Base-by-base conservation (phyloP, 2,797 vertebrate genomes). In the Helostoma temminkii region DNA sequence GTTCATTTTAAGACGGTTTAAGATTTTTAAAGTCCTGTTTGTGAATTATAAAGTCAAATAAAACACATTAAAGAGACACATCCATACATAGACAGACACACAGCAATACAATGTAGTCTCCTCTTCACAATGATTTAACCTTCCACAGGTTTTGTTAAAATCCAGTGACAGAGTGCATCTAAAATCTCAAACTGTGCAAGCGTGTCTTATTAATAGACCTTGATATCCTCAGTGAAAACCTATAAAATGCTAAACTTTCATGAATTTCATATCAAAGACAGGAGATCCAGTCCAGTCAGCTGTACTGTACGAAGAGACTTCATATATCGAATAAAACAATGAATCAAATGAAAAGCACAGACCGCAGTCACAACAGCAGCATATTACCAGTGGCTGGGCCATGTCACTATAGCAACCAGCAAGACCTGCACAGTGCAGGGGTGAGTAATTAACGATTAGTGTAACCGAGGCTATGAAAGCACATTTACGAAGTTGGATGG, bases 401-500 rank as follows among this genome's bases (percentile, higher is more conserved):
- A n/a, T n/a, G 81, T 91, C 89, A 74, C 81, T 76, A 75, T 81
- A 71, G 92, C 78, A 92, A 91, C 89, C 78, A 24, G 50, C 1
- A 2, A 71, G 84, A 50, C 66, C 82, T 59, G 82, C 78, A 53
- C 80, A 16, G 78, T 62, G 77, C 60, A 6, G 61, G 57, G 78
- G 66, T 66, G 71, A 83, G 83, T 91, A 92, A 93, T 93, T 93
- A 92, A 93, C 88, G 83, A 81, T 62, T 66, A 78, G 66, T 83
- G 83, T 86, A 91, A 90, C 76, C 15, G 75, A 78, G 81, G 85
- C 84, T 88, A 87, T 85, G 84, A 92, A 90, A 89, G 84, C 89
- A 86, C 82, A 75, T 92, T 92, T 91, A 88, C 78, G 71, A 63
- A 84, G 81, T 68, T 24, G 82, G 80, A 84, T 71, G 52, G 88